Base-by-base conservation (phyloP, 2,113 vertebrate genomes). In the Spea bombifrons region DNA sequence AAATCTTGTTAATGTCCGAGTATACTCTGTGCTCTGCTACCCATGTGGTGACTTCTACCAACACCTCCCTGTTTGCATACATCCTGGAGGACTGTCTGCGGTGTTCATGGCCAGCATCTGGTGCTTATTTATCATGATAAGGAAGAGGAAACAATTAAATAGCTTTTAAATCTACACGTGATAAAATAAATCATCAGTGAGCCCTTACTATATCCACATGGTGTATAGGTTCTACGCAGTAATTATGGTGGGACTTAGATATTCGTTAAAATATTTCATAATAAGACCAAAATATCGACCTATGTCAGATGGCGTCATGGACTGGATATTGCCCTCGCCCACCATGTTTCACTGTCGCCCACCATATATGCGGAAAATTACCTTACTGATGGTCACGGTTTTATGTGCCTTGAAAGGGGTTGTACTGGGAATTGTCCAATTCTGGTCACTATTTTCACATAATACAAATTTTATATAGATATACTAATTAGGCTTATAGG, bases 61-160 rank as follows among this genome's bases (percentile, higher is more conserved):
- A 46, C 77, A 59, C 70, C 77, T 73, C 70, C 77, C 77, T 66
- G 70, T 79, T 59, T 72, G 77, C 77, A 79, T 73, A 79, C 77
- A 79, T 79, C 77, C 77, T 79, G 77, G 70, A 79, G 69, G 63
- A 45, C 48, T 48, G 53, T 7, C 71, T 66, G 70, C 45, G 3
- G 4, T 59, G 61, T 55, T 67, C 59, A 57, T 79, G 70, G 63
- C 30, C 77, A 66, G 72, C 77, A 79, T 79, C 77, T 79, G 77
- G 57, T 79, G 71, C 70, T 73, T 79, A 66, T 73, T 79, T 73
- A 79, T 79, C 52, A n/a, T 50, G 67, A 70, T 70, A 70, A 70
- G 67, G 67, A 79, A 67, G 57, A 73, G 77, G 67, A 70, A 70
- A 50, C 77, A 79, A 71, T 79, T 67, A 79, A 79, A 79, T 66